Conservation (phyloP, 2,113 vertebrate species). For the Ochotona curzoniae region DNA sequence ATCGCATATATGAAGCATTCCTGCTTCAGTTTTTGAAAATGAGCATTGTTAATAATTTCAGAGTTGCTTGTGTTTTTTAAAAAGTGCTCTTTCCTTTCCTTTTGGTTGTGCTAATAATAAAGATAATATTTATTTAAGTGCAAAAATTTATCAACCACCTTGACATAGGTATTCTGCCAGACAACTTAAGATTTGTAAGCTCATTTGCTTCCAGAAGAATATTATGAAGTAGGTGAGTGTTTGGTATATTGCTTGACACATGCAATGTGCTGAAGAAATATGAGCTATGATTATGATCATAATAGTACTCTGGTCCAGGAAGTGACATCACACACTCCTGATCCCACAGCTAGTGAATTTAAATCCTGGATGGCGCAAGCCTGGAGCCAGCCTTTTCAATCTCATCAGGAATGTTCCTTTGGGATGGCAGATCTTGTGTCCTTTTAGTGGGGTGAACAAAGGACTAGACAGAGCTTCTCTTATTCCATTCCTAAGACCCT, state of each 20-base stretch:
- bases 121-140: neutral
- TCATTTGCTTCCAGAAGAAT: neutral
- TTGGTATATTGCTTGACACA: neutral
- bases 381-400: neutral
- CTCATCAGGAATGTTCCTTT: neutral
- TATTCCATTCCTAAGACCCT: neutral
- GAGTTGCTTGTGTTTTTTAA: constrained; percentile 7
- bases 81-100: neutral
- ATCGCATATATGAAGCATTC: neutral
- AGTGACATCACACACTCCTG: neutral
- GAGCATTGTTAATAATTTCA: neutral
- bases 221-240: neutral
- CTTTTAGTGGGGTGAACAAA: neutral
- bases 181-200: neutral
- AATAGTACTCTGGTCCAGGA: neutral
- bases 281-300: neutral
- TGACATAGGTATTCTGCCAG: neutral
- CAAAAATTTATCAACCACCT: neutral
- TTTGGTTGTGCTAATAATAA: neutral
- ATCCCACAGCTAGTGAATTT: neutral
- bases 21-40: constrained; percentile 47
- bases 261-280: neutral
- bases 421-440: neutral
- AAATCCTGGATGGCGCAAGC: neutral
- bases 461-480: neutral